phyloP scores from a whole-genome alignment of 2,113 vertebrate species.

The Glaucidium brasilianum region DNA sequence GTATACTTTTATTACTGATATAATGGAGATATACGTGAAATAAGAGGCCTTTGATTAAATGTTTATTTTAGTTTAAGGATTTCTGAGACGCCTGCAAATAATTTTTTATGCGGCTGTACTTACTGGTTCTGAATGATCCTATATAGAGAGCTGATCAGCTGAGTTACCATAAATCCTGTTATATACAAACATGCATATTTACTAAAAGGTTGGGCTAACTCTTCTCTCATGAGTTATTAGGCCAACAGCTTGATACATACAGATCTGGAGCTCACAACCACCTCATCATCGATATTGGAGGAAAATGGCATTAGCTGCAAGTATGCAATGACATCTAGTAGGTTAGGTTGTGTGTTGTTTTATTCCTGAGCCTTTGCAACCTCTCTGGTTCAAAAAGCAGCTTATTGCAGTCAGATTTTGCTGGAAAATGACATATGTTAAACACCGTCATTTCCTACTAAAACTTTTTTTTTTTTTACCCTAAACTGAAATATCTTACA shows the following conservation, averaged over 20 bases:
- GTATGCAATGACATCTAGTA: neutral
- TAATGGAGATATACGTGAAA: neutral
- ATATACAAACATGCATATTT: neutral
- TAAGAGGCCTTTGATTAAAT: neutral
- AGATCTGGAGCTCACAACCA: neutral
- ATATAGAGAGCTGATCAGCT: neutral
- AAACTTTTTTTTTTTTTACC: neutral
- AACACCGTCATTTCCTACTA: neutral
- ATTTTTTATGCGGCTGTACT: neutral
- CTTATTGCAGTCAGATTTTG: neutral
- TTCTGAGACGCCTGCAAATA: neutral
- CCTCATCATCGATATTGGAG: neutral
- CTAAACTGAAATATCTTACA: neutral
- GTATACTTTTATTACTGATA: neutral
- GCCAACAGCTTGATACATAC: neutral
- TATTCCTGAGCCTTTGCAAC: neutral
- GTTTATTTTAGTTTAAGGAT: neutral
- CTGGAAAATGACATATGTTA: neutral
- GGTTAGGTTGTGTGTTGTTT: neutral
- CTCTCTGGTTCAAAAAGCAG: neutral
- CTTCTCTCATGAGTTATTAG: neutral
- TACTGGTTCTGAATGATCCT: neutral
- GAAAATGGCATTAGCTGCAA: neutral
- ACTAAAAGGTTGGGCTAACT: neutral
- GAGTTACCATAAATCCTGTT: neutral